A percentile compares a stretch with the other conserved stretches of the same genome.
Conservation (phyloP, 23 tunicate species). For the Diplosoma virens region DNA sequence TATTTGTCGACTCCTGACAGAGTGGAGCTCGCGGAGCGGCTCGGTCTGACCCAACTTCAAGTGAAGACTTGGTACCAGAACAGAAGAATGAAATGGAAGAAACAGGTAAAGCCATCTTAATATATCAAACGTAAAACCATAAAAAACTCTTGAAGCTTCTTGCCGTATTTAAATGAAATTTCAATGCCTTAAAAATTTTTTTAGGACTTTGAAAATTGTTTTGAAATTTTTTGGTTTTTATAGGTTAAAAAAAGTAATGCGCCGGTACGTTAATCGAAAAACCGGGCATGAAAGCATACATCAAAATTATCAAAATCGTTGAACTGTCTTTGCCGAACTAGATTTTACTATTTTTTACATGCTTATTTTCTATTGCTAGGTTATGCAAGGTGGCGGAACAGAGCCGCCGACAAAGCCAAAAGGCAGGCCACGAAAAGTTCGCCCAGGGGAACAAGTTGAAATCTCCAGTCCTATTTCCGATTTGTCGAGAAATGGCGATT, state of each 20-base stretch:
- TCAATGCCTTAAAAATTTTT: too few relatives aligned
- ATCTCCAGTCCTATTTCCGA: background rate
- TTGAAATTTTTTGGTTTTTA: too few relatives aligned
- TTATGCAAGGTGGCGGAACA: slow-evolving; percentile 75
- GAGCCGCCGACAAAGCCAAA: slow-evolving; percentile 87
- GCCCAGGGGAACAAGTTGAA: slow-evolving; percentile 43
- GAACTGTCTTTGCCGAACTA: background rate
- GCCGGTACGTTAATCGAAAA: too few relatives aligned
- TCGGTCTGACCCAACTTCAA: slow-evolving; percentile 84
- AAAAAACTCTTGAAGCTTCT: too few relatives aligned
- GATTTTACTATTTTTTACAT: background rate
- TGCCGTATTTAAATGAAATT: too few relatives aligned
- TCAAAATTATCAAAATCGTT: too few relatives aligned
- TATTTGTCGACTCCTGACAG: slow-evolving; percentile 95
- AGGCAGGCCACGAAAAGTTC: slow-evolving; percentile 75
- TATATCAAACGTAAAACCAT: too few relatives aligned
- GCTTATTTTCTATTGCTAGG: slow-evolving; percentile 15
- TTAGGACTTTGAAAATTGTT: too few relatives aligned
- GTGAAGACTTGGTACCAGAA: slow-evolving; percentile 99
- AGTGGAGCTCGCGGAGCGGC: slow-evolving; percentile 72
- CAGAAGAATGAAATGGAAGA: slow-evolving; percentile 96
- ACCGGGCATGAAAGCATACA: too few relatives aligned
- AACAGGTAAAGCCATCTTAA: slow-evolving; percentile 51
- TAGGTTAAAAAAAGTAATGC: too few relatives aligned
- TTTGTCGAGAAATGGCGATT: background rate